Evolutionary conservation across 2,797 vertebrate genomes (phyloP), one percentile per base, ranked within the genome.

Genomic region (Hipposideros larvatus): DNA sequence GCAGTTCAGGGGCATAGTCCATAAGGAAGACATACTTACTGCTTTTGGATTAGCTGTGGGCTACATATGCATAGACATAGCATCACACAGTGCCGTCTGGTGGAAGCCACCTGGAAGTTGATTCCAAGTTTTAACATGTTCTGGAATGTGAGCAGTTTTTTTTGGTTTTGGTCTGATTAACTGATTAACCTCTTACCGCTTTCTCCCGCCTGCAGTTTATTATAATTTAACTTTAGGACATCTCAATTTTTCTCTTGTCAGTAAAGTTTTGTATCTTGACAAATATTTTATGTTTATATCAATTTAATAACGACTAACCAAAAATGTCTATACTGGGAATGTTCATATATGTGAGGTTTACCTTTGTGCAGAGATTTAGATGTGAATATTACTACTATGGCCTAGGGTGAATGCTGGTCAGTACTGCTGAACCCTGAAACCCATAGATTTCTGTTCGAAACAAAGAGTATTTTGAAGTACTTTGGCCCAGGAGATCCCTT

Each of bases 271-370:
- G 51, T 70, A 37, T 88, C 46, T 97, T 95, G 71, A n/a, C 26
- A 71, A 24, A 43, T 89, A 63, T 92, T 86, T 96, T 89, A 24
- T 94, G 28, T 90, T 95, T 95, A 16, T 94, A 80, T 75, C 57
- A 89, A 82, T 68, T 96, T 94, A 57, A 43, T 91, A 92, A n/a
- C 37, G 55, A 65, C 59, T 91, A 65, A 82, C 16, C 73, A 41
- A 43, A 48, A 90, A 88, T 91, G 5, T 70, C 21, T 61, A 34
- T 4, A n/a, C 0, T 75, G n/a, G 37, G 66, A 31, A 55, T 90
- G 48, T 11, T 86, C 4, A 10, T 41, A 4, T 66, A 55, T 87
- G 57, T 31, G 11, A 26, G 11, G 61, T 61, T 90, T 90, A 43
- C 18, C 8, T 11, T 73, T 46, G 59, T 68, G 16, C 37, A 94